Base-by-base conservation (phyloP, 2,797 vertebrate species). In the Pangasius mekongensis region DNA sequence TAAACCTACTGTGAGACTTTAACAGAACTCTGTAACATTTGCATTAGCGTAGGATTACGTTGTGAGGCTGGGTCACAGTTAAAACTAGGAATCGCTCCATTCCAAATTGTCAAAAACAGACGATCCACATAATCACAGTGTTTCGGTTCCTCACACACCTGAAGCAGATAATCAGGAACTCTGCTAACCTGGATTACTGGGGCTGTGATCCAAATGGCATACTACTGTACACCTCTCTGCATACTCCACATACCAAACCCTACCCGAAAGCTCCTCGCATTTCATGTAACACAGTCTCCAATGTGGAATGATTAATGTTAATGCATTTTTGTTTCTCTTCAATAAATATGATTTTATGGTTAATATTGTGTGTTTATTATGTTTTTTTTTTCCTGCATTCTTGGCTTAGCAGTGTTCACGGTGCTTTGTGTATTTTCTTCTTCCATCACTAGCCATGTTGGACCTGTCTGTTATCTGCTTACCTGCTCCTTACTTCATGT, bases 261-360 rank as follows among this genome's bases (percentile, higher is more conserved):
- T 36, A 3, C 67, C 67, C 1, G 27, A 36, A 36, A 36, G 20
- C 69, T 39, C 69, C 69, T 39, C 30, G 2, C 18, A 43, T 20
- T 71, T 43, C 33, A 1, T 22, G 10, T 2, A 36, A 36, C n/a
- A 18, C 30, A 30, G 56, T 58, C 56, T 18, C 56, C 18, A 16
- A n/a, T 16, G n/a, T 66, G 24, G 64, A 33, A 67, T 30, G 11
- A 16, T 67, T 67, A 1, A 36, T 33, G 0, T 36, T 36, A 33
- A 33, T 33, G 66, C 27, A 16, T 54, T 54, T 22, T 39, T 73
- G 4, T 39, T 73, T 73, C 1, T 73, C 36, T 39, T 49, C 13
- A 77, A 52, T 77, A 77, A 77, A 77, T 74, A 74, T 76, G 24
- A 49, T n/a, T 52, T 52, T 49, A 74, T n/a, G 24, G 13, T 76